Percentiles rank a stretch among this genome's conserved stretches.
phyloP scores from a whole-genome alignment of 2,888 invertebrate genomes.

The Ichneumoninae sp. region DNA sequence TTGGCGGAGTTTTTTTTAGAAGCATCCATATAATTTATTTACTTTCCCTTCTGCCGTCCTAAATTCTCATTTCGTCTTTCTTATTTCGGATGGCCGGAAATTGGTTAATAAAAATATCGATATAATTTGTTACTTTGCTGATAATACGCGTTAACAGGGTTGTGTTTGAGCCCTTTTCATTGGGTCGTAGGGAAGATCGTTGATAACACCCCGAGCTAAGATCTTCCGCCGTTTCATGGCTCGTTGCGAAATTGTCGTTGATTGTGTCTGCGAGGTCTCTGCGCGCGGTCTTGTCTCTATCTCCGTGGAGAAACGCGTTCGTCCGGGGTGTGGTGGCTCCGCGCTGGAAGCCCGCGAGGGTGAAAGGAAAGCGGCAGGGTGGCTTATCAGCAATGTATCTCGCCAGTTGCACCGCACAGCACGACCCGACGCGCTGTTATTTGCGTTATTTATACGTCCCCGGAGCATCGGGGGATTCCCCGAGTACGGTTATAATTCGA shows the following conservation, averaged over 20 bases:
- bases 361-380: conserved; percentile 53
- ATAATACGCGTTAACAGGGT: conserved; percentile 19
- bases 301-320: conserved; percentile 5
- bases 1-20: not conserved
- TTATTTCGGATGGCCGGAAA: not conserved
- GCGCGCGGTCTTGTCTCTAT: conserved; percentile 28
- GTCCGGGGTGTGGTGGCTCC: conserved; percentile 28
- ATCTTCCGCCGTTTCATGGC: conserved; percentile 54
- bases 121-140: conserved; percentile 16
- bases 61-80: not conserved
- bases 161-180: conserved; percentile 51
- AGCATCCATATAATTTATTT: not conserved
- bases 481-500: conserved; percentile 78
- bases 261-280: conserved; percentile 47
- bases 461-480: conserved; percentile 74
- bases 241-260: conserved; percentile 64
- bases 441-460: conserved; percentile 83
- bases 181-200: conserved; percentile 45
- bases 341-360: conserved; percentile 23
- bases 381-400: conserved; percentile 75
- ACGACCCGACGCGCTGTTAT: conserved; percentile 75
- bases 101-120: not conserved
- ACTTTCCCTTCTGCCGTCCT: not conserved
- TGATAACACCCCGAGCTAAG: conserved; percentile 57
- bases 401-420: conserved; percentile 48